Conservation (phyloP, 2,888 invertebrate genomes). For the Chrysolina americana region DNA sequence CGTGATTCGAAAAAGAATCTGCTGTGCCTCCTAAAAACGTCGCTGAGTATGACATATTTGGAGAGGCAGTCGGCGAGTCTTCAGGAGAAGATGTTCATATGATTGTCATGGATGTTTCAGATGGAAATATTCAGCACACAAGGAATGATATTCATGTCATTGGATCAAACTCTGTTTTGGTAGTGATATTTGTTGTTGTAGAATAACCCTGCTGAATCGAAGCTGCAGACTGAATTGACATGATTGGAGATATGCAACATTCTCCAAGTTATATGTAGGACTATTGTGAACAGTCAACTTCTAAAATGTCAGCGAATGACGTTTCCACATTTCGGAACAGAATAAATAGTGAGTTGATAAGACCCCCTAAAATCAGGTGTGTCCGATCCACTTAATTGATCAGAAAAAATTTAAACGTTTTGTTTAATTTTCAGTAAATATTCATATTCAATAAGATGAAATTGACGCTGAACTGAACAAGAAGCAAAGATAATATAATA, state of each 20-base stretch:
- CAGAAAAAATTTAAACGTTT: constrained; percentile 13
- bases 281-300: constrained; percentile 63
- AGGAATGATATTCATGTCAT: constrained; percentile 82
- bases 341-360: no score
- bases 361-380: no score
- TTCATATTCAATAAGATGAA: constrained; percentile 77
- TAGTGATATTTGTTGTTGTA: constrained; percentile 54
- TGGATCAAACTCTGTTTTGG: constrained; percentile 77
- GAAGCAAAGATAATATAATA: constrained; percentile 90
- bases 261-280: constrained; percentile 64
- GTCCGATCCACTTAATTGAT: no score
- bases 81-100: constrained; percentile 81
- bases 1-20: constrained; percentile 67
- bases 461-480: constrained; percentile 83
- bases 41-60: constrained; percentile 90
- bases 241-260: constrained; percentile 70
- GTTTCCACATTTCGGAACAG: constrained; percentile 51
- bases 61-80: constrained; percentile 92
- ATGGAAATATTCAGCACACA: constrained; percentile 83
- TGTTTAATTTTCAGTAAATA: constrained; percentile 55
- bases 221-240: constrained; percentile 77
- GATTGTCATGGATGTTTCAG: constrained; percentile 81
- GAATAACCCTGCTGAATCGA: constrained; percentile 65
- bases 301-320: constrained; percentile 59
- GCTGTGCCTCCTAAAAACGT: constrained; percentile 64